Percentiles rank a stretch among this genome's conserved stretches.
Conservation (phyloP, 2,888 invertebrate genomes). For the Amorpha juglandis region DNA sequence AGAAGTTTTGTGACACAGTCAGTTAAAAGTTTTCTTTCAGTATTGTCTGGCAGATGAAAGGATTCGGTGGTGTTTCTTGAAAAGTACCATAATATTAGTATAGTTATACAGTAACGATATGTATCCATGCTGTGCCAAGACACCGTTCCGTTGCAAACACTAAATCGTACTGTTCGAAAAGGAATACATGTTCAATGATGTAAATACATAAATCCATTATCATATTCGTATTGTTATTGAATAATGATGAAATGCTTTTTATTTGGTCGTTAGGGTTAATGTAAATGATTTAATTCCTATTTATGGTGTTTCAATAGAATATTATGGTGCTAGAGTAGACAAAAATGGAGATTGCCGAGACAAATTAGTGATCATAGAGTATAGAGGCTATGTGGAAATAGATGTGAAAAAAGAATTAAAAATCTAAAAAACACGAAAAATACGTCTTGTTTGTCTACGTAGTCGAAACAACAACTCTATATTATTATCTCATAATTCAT, state of each 20-base stretch:
- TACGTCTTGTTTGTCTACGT: too few relatives aligned
- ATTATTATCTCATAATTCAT: too few relatives aligned
- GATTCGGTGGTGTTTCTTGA: background rate
- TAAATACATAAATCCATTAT: background rate
- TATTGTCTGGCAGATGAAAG: background rate
- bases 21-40: background rate
- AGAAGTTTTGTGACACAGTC: background rate
- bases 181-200: background rate
- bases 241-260: constrained; percentile 22
- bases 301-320: too few relatives aligned
- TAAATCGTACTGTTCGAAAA: background rate
- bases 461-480: too few relatives aligned
- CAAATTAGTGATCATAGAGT: too few relatives aligned
- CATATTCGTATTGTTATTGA: background rate
- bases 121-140: background rate
- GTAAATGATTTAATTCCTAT: too few relatives aligned
- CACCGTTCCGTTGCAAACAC: background rate
- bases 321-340: too few relatives aligned
- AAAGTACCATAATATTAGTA: background rate
- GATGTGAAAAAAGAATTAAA: too few relatives aligned
- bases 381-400: too few relatives aligned
- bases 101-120: background rate
- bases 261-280: background rate
- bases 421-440: too few relatives aligned
- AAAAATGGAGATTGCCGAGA: too few relatives aligned